Conservation (phyloP, 2,888 invertebrate genomes). For the Nomada fucata region DNA sequence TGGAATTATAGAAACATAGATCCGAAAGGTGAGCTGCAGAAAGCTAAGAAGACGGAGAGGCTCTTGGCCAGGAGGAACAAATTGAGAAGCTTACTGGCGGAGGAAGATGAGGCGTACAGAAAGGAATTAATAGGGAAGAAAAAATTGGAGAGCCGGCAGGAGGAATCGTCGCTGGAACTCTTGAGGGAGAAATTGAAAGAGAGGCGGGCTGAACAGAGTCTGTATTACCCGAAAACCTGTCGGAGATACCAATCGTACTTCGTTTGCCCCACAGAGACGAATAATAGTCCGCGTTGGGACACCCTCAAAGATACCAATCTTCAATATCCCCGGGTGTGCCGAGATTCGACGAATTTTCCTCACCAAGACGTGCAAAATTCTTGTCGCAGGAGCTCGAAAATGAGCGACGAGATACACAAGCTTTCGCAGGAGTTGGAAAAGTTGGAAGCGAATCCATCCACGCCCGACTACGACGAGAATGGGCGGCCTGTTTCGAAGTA, state of each 20-base stretch:
- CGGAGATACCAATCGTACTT: constrained; percentile 69
- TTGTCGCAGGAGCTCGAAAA: neutral
- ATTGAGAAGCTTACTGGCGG: constrained; percentile 71
- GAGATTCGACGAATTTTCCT: constrained; percentile 40
- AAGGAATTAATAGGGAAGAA: constrained; percentile 69
- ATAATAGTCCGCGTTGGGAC: neutral
- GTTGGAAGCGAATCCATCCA: neutral
- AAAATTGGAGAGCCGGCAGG: constrained; percentile 35
- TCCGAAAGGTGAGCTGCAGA: constrained; percentile 64
- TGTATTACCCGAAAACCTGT: constrained; percentile 74
- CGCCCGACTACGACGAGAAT: neutral
- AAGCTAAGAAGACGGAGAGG: constrained; percentile 69
- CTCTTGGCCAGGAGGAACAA: constrained; percentile 71
- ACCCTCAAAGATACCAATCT: constrained; percentile 34
- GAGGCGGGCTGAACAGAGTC: constrained; percentile 74
- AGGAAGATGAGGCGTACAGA: constrained; percentile 73
- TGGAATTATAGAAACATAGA: constrained; percentile 74
- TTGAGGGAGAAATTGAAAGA: constrained; percentile 73
- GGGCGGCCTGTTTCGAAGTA: constrained; percentile 54
- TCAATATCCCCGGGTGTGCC: constrained; percentile 16
- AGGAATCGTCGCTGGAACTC: constrained; percentile 66
- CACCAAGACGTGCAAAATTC: constrained; percentile 1
- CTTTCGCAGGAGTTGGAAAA: neutral
- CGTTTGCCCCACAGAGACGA: constrained; percentile 28
- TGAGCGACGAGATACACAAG: constrained; percentile 20